These are phyloP conservation scores for Numida meleagris DNA, from an alignment of 2,113 vertebrate genomes.

Conservation along the genomic window DNA sequence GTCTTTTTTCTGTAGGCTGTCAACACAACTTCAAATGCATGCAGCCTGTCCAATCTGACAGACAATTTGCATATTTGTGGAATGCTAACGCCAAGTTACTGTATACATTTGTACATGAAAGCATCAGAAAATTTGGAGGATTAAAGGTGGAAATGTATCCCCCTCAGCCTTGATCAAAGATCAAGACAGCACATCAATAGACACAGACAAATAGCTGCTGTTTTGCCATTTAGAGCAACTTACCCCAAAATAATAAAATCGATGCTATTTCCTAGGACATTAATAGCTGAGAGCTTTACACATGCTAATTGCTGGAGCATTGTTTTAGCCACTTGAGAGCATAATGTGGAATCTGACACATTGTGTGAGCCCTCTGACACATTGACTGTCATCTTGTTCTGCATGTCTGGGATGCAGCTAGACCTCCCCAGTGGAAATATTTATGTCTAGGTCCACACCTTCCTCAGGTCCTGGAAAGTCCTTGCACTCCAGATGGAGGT, in stretches of 20 bases:
- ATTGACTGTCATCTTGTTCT: background rate
- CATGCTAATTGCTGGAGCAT: background rate
- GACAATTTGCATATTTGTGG: slow-evolving; percentile 82
- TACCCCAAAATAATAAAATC: slow-evolving; percentile 62
- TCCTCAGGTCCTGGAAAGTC: background rate
- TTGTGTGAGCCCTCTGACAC: slow-evolving; percentile 25
- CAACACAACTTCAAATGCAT: slow-evolving; percentile 75
- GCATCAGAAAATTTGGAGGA: slow-evolving; percentile 71
- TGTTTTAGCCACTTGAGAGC: slow-evolving; percentile 43
- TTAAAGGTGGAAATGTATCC: slow-evolving; percentile 72
- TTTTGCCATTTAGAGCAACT: slow-evolving; percentile 36
- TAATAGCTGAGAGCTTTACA: slow-evolving; percentile 54
- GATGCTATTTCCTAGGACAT: slow-evolving; percentile 45
- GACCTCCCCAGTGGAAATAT: background rate
- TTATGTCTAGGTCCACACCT: background rate
- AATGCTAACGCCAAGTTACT: slow-evolving; percentile 80
- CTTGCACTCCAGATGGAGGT: slow-evolving; percentile 53
- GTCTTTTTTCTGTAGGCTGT: slow-evolving; percentile 76
- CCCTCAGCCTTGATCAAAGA: slow-evolving; percentile 63
- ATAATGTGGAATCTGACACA: background rate
- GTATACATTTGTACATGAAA: slow-evolving; percentile 76
- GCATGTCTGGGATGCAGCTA: background rate
- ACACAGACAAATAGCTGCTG: slow-evolving; percentile 57
- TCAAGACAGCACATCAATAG: slow-evolving; percentile 64
- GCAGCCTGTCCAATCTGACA: slow-evolving; percentile 77